These are phyloP conservation scores for Carassius auratus DNA, from an alignment of 2,113 vertebrate genomes.

Conservation along the genomic window DNA sequence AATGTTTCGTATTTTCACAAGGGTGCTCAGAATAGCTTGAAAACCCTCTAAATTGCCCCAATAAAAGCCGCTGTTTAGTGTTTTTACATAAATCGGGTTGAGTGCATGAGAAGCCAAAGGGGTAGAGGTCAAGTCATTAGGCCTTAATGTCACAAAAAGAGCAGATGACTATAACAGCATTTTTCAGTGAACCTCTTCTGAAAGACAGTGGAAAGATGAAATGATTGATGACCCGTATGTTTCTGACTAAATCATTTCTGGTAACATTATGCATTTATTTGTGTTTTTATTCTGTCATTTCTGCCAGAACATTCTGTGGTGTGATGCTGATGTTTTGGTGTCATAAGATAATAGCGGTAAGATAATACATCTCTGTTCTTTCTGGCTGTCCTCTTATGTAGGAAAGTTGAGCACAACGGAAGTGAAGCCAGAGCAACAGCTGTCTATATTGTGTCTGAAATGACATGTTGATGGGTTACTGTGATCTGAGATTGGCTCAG, in stretches of 20 bases:
- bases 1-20: not conserved
- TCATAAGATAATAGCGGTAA: not conserved
- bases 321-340: conserved; percentile 11
- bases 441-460: conserved; percentile 30
- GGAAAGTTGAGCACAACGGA: not conserved
- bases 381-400: conserved; percentile 6
- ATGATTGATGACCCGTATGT: not conserved
- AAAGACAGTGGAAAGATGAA: not conserved
- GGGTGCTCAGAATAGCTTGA: not conserved
- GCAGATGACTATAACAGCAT: not conserved
- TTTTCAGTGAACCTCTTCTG: not conserved
- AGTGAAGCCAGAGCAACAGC: not conserved
- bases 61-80: conserved; percentile 17
- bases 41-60: not conserved
- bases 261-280: not conserved
- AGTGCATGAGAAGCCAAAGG: not conserved
- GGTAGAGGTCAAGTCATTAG: not conserved
- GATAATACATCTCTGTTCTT: not conserved
- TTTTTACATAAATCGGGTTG: conserved; percentile 2
- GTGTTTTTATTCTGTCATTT: not conserved
- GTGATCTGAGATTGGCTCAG: conserved; percentile 10
- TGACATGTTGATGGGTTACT: conserved; percentile 30
- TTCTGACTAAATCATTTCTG: not conserved
- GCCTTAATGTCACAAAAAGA: not conserved
- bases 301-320: conserved; percentile 15